phyloP scores from a whole-genome alignment of 2,113 vertebrate genomes.

The Nicator chloris region DNA sequence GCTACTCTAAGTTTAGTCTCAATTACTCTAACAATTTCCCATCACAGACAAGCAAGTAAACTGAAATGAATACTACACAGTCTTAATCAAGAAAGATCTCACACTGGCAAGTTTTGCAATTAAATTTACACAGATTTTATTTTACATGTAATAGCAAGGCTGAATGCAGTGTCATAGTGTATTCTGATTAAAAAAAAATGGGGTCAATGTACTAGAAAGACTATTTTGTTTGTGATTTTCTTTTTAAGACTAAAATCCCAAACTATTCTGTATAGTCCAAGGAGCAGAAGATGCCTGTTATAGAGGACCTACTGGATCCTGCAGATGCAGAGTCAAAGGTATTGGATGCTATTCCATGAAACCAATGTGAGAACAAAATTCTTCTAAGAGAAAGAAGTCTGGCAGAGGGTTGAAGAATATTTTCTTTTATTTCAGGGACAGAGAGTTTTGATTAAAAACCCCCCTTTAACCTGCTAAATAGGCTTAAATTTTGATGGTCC shows the following conservation, averaged over 20 bases:
- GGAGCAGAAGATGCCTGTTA: not conserved
- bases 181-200: not conserved
- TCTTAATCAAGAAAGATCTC: not conserved
- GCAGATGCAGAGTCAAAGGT: not conserved
- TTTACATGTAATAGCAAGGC: not conserved
- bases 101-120: not conserved
- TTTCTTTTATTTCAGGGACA: not conserved
- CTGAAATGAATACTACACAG: not conserved
- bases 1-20: not conserved
- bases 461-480: too few relatives aligned
- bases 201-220: not conserved
- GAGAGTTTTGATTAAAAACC: not conserved
- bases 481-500: not conserved
- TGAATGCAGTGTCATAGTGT: not conserved
- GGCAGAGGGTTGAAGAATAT: not conserved
- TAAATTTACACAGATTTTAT: not conserved
- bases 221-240: not conserved
- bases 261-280: not conserved
- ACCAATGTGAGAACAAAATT: not conserved
- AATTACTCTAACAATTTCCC: not conserved
- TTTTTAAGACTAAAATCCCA: not conserved
- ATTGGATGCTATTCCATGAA: not conserved
- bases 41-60: not conserved
- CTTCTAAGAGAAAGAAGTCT: not conserved
- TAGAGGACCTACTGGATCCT: not conserved